Percentiles rank a stretch among this genome's conserved stretches.
phyloP scores from a whole-genome alignment of 2,113 vertebrate genomes.

The Anguilla rostrata region DNA sequence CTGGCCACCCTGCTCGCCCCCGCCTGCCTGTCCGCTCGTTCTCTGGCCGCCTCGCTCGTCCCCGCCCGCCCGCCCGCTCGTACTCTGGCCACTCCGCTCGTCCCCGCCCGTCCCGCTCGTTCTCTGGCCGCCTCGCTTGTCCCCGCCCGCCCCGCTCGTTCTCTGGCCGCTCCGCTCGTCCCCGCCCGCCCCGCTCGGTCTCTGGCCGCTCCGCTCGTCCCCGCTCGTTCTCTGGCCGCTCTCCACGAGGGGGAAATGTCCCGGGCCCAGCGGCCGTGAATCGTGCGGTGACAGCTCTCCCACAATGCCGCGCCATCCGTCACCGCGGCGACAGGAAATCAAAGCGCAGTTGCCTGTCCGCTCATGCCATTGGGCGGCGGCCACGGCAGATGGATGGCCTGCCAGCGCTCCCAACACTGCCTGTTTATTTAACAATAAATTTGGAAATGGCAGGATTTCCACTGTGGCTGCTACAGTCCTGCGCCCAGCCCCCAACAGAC shows the following conservation, averaged over 20 bases:
- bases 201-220: background rate
- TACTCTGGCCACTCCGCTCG: background rate
- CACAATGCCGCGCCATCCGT: slow-evolving; percentile 62
- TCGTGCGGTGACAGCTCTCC: slow-evolving; percentile 52
- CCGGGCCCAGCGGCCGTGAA: slow-evolving; percentile 48
- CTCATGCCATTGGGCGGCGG: slow-evolving; percentile 53
- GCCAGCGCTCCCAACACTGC: slow-evolving; percentile 58
- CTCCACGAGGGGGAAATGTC: slow-evolving; percentile 47
- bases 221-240: background rate
- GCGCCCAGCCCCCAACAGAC: slow-evolving; percentile 12
- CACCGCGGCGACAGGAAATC: slow-evolving; percentile 71
- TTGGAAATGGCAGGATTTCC: slow-evolving; percentile 67
- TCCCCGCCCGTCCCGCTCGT: background rate
- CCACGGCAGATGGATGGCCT: slow-evolving; percentile 64
- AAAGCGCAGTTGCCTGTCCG: slow-evolving; percentile 65
- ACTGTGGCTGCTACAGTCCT: slow-evolving; percentile 48
- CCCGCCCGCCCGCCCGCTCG: background rate
- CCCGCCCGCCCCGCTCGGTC: background rate
- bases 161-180: slow-evolving; percentile 1
- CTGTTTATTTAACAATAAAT: slow-evolving; percentile 73
- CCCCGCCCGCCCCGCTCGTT: background rate
- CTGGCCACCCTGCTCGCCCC: background rate
- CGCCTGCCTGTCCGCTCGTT: background rate
- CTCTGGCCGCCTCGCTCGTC: background rate
- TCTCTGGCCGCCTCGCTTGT: background rate